A percentile compares a stretch with the other conserved stretches of the same genome.
These are phyloP conservation scores for Meloidogyne hapla DNA, from an alignment of 1,140 invertebrate genomes.

Conservation along the genomic window DNA sequence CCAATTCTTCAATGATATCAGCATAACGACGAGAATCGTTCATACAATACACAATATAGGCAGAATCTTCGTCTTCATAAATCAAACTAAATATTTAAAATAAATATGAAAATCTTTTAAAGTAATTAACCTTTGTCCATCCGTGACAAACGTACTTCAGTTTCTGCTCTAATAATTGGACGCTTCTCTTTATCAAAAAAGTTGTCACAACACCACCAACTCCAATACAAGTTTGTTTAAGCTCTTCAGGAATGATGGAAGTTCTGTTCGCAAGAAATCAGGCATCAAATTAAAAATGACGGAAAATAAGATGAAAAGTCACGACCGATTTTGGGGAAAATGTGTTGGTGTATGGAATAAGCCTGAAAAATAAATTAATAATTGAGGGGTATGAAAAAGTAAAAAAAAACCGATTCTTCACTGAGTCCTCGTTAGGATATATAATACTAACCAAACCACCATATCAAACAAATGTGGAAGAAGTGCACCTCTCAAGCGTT, in stretches of 20 bases:
- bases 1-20: slow-evolving; percentile 26
- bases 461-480: slow-evolving; percentile 38
- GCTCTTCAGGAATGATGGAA: slow-evolving; percentile 37
- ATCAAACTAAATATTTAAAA: slow-evolving; percentile 38
- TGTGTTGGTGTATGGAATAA: slow-evolving; percentile 24
- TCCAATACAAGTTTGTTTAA: neutral
- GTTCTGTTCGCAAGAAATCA: slow-evolving; percentile 40
- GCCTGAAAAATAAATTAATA: neutral
- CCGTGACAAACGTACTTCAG: slow-evolving; percentile 39
- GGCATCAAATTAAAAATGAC: slow-evolving; percentile 39
- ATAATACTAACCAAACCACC: slow-evolving; percentile 11
- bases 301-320: too few relatives aligned
- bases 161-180: neutral
- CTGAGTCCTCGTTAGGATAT: slow-evolving; percentile 33
- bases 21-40: slow-evolving; percentile 35
- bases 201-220: neutral
- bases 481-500: slow-evolving; percentile 27
- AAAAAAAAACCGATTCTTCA: slow-evolving; percentile 33
- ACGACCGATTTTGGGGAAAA: slow-evolving; percentile 20
- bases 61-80: slow-evolving; percentile 34
- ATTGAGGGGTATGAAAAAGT: neutral
- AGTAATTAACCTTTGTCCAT: slow-evolving; percentile 43
- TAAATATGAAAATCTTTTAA: neutral
- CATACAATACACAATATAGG: too few relatives aligned
- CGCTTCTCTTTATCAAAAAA: too few relatives aligned